Conservation (phyloP, 2,888 invertebrate species). For the Diarsia rubi region DNA sequence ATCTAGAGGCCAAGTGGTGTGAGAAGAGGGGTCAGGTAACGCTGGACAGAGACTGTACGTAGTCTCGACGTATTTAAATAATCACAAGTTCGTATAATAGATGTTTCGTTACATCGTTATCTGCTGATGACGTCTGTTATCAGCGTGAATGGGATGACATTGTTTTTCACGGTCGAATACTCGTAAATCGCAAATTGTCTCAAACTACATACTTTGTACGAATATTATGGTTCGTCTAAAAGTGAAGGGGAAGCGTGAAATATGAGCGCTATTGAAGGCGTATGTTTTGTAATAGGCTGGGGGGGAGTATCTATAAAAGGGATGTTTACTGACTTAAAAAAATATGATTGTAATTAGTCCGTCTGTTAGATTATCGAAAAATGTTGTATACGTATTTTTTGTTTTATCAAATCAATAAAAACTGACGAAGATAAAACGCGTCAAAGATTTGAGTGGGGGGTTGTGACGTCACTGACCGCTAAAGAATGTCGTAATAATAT, state of each 20-base stretch:
- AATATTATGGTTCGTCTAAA: not conserved
- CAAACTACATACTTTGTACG: not conserved
- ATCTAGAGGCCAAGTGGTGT: too few species aligned
- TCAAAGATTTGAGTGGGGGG: too few species aligned
- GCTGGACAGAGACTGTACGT: not conserved
- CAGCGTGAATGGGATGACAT: conserved; percentile 32
- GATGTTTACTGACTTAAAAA: too few species aligned
- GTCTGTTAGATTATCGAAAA: too few species aligned
- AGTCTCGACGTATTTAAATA: not conserved
- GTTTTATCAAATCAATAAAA: too few species aligned
- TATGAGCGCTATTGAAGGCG: not conserved
- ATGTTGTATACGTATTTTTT: too few species aligned
- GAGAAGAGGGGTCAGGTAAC: too few species aligned
- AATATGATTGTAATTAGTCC: too few species aligned
- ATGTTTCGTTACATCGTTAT: conserved; percentile 26
- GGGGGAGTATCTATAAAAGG: not conserved
- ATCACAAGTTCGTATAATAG: not conserved
- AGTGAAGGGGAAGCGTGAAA: conserved; percentile 37
- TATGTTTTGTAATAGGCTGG: conserved; percentile 4
- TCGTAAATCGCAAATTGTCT: not conserved
- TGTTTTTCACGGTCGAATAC: conserved; percentile 26
- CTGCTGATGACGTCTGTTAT: conserved; percentile 41
- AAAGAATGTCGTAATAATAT: too few species aligned
- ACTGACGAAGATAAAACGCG: too few species aligned
- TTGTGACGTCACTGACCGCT: too few species aligned